phyloP scores from a whole-genome alignment of 2,797 vertebrate genomes.

The Gallinago nigripennis region DNA sequence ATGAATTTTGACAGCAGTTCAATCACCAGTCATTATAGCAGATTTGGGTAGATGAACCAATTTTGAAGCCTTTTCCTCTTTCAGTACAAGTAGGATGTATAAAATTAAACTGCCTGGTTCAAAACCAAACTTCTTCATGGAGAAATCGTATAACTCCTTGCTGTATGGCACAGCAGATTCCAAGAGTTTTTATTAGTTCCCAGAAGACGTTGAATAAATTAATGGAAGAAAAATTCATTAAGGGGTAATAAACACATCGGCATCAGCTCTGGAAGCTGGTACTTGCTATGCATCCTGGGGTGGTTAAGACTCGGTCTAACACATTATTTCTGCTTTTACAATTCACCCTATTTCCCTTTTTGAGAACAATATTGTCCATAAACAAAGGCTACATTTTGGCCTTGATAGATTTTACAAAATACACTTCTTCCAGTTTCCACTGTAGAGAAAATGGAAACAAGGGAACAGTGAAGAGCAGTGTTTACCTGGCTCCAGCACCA shows the following conservation, averaged over 20 bases:
- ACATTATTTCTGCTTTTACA: background rate
- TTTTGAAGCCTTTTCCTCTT: background rate
- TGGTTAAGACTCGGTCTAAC: background rate
- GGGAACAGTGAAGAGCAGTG: background rate
- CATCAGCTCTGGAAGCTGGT: background rate
- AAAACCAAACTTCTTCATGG: background rate
- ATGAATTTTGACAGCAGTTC: background rate
- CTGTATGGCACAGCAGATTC: background rate
- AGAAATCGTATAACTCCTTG: background rate
- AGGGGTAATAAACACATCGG: background rate
- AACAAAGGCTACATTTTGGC: background rate
- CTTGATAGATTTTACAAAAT: background rate
- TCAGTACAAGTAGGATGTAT: background rate
- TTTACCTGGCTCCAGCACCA: background rate
- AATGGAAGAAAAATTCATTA: background rate
- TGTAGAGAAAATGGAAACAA: background rate
- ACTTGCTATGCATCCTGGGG: background rate
- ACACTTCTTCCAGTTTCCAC: background rate
- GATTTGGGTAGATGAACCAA: background rate
- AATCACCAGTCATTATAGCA: background rate
- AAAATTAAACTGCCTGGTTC: background rate
- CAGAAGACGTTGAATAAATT: background rate
- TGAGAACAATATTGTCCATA: background rate
- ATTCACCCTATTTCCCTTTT: background rate
- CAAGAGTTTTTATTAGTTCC: background rate